Evolutionary conservation across 2,113 vertebrate species (phyloP).

Genomic region (Atrichornis clamosus): DNA sequence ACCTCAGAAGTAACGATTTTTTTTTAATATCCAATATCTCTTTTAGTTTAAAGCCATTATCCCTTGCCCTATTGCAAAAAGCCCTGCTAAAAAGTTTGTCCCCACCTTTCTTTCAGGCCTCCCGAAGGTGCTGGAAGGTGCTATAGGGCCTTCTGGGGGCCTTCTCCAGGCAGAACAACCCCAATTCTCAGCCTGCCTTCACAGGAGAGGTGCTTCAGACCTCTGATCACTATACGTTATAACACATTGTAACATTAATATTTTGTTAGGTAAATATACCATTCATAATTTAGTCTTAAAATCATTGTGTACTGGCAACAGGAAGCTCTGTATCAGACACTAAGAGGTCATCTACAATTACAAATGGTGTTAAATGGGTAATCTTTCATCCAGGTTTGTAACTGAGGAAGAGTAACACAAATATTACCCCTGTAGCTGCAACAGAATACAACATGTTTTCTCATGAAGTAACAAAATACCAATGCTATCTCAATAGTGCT

Average conservation of each 20-base stretch:
- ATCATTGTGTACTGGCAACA: neutral
- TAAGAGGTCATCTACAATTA: neutral
- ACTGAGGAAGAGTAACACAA: neutral
- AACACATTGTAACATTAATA: neutral
- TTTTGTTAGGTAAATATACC: neutral
- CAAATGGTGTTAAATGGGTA: neutral
- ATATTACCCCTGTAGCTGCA: neutral
- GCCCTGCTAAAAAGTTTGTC: neutral
- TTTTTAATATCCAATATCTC: neutral
- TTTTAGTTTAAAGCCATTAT: neutral
- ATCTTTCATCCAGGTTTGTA: neutral
- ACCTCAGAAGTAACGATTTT: neutral
- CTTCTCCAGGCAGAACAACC: neutral
- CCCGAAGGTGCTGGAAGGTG: neutral
- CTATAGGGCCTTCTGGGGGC: neutral
- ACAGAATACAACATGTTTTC: neutral
- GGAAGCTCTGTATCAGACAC: neutral
- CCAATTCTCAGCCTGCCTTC: neutral
- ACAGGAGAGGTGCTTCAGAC: neutral
- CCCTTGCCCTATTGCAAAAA: neutral
- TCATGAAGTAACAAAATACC: neutral
- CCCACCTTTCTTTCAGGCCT: neutral
- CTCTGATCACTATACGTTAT: neutral
- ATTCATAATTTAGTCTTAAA: neutral
- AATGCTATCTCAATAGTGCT: neutral